Evolutionary conservation across 2,797 vertebrate genomes (phyloP).

Genomic region (Cryptoblepharus egeriae): DNA sequence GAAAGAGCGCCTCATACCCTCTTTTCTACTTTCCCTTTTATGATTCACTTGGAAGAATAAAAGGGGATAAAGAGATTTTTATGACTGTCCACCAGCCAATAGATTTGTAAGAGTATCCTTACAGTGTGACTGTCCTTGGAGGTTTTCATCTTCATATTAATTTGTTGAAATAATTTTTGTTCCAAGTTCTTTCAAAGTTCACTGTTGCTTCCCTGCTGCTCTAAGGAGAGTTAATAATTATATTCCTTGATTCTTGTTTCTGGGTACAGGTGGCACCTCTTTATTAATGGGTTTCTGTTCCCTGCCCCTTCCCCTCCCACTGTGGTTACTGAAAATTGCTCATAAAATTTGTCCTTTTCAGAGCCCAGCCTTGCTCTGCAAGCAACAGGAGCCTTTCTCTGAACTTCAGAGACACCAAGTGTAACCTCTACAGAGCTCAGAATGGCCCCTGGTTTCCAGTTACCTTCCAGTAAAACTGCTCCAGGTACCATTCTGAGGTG

Average conservation of each 20-base stretch:
- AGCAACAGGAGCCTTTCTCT: too few relatives aligned
- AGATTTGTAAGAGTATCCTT: neutral
- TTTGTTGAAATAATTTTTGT: neutral
- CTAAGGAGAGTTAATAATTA: fast-evolving
- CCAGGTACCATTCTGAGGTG: too few relatives aligned
- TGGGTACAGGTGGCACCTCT: too few relatives aligned
- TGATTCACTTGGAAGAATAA: neutral
- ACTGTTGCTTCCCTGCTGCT: fast-evolving
- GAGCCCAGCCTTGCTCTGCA: too few relatives aligned
- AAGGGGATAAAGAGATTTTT: neutral
- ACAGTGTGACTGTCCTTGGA: neutral
- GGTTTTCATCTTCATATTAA: neutral
- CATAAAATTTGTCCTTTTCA: too few relatives aligned
- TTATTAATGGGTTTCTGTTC: too few relatives aligned
- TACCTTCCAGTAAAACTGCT: too few relatives aligned
- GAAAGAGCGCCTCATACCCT: neutral
- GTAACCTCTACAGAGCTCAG: too few relatives aligned
- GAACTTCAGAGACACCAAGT: too few relatives aligned
- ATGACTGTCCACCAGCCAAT: neutral
- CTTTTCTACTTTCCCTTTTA: neutral
- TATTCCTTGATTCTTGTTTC: neutral
- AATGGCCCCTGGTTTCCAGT: too few relatives aligned
- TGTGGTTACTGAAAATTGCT: too few relatives aligned
- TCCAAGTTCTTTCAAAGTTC: neutral
- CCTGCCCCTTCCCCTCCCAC: too few relatives aligned